phyloP scores from a whole-genome alignment of 92 coral and sea anemone species.

The Chrysogorgia sp. region DNA sequence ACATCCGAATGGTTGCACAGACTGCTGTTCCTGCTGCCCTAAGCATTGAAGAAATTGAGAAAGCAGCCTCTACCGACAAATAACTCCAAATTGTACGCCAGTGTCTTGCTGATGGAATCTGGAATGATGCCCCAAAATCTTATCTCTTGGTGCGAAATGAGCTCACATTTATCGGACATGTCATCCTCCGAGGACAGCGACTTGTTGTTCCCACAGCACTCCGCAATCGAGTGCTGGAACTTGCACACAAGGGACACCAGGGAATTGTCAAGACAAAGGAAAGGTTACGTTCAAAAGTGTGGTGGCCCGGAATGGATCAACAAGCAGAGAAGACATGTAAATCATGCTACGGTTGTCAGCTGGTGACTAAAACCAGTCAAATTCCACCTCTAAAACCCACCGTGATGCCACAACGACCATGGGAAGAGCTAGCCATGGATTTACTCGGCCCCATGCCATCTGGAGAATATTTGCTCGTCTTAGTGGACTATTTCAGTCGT shows the following conservation, averaged over 20 bases:
- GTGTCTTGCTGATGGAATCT: slow-evolving; percentile 24
- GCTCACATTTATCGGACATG: too few species aligned
- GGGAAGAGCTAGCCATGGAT: slow-evolving; percentile 58
- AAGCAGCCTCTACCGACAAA: slow-evolving; percentile 36
- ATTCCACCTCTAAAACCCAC: slow-evolving; percentile 56
- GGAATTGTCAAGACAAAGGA: slow-evolving; percentile 59
- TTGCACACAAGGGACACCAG: slow-evolving; percentile 53
- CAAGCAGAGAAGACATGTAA: slow-evolving; percentile 47
- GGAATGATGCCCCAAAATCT: too few species aligned
- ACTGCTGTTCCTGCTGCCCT: slow-evolving; percentile 63
- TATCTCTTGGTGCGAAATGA: too few species aligned
- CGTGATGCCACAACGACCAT: slow-evolving; percentile 51
- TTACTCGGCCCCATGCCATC: slow-evolving; percentile 61
- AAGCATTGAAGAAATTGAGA: slow-evolving; percentile 53
- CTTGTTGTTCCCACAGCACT: too few species aligned
- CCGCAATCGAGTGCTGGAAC: not conserved
- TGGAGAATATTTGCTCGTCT: slow-evolving; percentile 40
- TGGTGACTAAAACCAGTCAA: slow-evolving; percentile 36
- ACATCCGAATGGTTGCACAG: slow-evolving; percentile 43
- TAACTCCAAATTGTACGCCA: slow-evolving; percentile 25
- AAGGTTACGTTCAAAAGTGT: slow-evolving; percentile 48
- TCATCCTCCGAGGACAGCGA: too few species aligned
- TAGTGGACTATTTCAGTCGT: slow-evolving; percentile 43
- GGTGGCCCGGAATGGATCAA: slow-evolving; percentile 61
- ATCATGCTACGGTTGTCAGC: slow-evolving; percentile 50